These are phyloP conservation scores for Oryzias woworae DNA, from an alignment of 2,113 vertebrate species.

Conservation along the genomic window DNA sequence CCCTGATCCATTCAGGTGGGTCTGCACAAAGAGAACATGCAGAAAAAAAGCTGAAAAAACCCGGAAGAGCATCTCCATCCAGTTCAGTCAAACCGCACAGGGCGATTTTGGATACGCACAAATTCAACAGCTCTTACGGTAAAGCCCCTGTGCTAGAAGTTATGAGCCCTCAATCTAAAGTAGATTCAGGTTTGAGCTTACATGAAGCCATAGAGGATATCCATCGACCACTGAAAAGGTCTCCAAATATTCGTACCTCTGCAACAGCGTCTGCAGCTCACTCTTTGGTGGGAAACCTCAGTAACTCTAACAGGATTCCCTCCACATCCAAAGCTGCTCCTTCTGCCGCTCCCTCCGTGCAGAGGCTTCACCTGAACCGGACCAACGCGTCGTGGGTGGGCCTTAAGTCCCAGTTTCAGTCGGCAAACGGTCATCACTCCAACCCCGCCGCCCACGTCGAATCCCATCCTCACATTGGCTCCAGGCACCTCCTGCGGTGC, in stretches of 20 bases:
- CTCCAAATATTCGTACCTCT: constrained; percentile 11
- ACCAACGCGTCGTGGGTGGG: constrained; percentile 30
- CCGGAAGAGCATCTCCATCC: constrained; percentile 22
- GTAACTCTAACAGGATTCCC: constrained; percentile 50
- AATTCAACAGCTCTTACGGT: constrained; percentile 36
- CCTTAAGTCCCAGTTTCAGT: constrained; percentile 54
- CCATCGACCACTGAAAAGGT: constrained; percentile 51
- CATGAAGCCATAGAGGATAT: constrained; percentile 50
- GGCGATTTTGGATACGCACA: constrained; percentile 27
- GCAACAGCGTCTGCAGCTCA: constrained; percentile 26
- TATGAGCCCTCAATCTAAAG: constrained; percentile 46
- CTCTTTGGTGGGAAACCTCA: constrained; percentile 33
- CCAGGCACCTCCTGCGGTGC: constrained; percentile 65
- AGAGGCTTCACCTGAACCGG: constrained; percentile 54
- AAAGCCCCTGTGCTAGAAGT: constrained; percentile 40
- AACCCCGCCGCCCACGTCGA: constrained; percentile 20
- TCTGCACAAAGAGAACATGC: constrained; percentile 33
- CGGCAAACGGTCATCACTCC: constrained; percentile 34
- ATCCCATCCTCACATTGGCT: constrained; percentile 27
- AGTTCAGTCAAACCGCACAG: constrained; percentile 34
- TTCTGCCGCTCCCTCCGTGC: constrained; percentile 34
- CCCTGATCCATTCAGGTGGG: constrained; percentile 49
- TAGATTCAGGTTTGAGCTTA: constrained; percentile 32
- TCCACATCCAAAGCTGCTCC: constrained; percentile 56
- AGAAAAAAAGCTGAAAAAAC: constrained; percentile 17